Evolutionary conservation across 30 jellyfish, hydroid and myxozoan species (phyloP).

Genomic region (Aurelia coerulea): DNA sequence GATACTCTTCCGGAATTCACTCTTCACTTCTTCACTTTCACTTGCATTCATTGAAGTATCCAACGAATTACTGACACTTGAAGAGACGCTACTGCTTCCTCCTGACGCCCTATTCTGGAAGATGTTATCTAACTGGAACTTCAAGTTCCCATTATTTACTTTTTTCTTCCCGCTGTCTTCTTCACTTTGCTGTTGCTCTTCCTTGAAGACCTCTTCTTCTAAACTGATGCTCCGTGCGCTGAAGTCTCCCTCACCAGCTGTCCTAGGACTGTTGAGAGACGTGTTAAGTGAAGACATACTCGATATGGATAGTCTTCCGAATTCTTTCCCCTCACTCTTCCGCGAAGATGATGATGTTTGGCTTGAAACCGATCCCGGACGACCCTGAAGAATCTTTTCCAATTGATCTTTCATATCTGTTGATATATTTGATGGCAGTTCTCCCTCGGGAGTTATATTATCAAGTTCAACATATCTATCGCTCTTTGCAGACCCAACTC

Average conservation of each 20-base stretch:
- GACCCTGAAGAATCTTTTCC: conserved; percentile 58
- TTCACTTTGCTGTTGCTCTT: not conserved
- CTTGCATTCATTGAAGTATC: conserved; percentile 54
- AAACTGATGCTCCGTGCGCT: conserved; percentile 17
- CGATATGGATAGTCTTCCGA: conserved; percentile 47
- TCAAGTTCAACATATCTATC: conserved; percentile 63
- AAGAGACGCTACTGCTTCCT: conserved; percentile 34
- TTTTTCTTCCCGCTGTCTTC: not conserved
- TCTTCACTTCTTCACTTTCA: not conserved
- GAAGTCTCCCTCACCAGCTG: conserved; percentile 18
- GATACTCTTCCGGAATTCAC: not conserved
- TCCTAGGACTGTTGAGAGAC: conserved; percentile 21
- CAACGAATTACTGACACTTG: conserved; percentile 51
- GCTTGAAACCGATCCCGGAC: conserved; percentile 67
- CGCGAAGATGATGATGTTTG: conserved; percentile 35
- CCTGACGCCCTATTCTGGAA: conserved; percentile 43
- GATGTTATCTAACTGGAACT: conserved; percentile 46
- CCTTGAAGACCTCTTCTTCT: conserved; percentile 17
- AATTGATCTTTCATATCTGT: conserved; percentile 53
- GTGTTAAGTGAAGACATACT: conserved; percentile 48
- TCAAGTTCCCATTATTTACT: conserved; percentile 51
- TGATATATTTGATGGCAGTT: conserved; percentile 63
- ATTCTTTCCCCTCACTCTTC: conserved; percentile 40
- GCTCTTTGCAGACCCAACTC: conserved; percentile 36
- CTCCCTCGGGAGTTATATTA: conserved; percentile 44